phyloP scores from a whole-genome alignment of 2,888 invertebrate genomes.

The Lepidocyrtoides sp. region DNA sequence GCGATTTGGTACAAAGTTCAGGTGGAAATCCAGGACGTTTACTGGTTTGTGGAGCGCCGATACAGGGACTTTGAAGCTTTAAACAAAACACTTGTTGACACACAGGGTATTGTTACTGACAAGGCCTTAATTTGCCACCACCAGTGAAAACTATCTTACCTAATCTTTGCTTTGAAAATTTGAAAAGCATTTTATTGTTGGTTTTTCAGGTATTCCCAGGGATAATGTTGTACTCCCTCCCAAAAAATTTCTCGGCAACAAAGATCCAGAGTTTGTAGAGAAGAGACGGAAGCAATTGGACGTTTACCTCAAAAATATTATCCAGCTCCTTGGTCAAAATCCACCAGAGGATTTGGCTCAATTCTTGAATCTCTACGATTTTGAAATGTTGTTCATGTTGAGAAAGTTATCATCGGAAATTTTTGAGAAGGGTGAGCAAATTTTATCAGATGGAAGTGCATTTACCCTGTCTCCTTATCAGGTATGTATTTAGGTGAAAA shows the following conservation, averaged over 20 bases:
- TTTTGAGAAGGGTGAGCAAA: conserved; percentile 91
- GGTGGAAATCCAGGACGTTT: conserved; percentile 87
- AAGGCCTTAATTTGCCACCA: too few relatives aligned
- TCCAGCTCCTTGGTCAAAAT: conserved; percentile 91
- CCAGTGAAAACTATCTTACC: too few relatives aligned
- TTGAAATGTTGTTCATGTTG: conserved; percentile 95
- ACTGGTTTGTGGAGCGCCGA: conserved; percentile 95
- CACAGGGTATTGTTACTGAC: conserved; percentile 92
- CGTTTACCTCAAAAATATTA: conserved; percentile 92
- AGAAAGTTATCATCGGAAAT: conserved; percentile 94
- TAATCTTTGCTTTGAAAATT: too few relatives aligned
- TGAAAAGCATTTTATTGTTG: too few relatives aligned
- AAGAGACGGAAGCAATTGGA: conserved; percentile 93
- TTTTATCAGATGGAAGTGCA: conserved; percentile 89
- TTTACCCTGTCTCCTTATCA: conserved; percentile 93
- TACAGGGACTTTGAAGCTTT: conserved; percentile 97
- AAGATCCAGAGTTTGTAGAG: conserved; percentile 95
- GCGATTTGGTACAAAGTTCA: conserved; percentile 85
- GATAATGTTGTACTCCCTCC: conserved; percentile 91
- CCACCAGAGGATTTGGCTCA: conserved; percentile 92
- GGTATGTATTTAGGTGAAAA: conserved; percentile 88
- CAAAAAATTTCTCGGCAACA: conserved; percentile 97
- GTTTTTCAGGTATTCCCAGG: conserved; percentile 82
- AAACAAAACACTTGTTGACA: conserved; percentile 93
- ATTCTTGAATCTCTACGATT: conserved; percentile 95